A percentile compares a stretch with the other conserved stretches of the same genome.
phyloP scores from a whole-genome alignment of 1,140 invertebrate species.

The Paramacrobiotus metropolitanus region DNA sequence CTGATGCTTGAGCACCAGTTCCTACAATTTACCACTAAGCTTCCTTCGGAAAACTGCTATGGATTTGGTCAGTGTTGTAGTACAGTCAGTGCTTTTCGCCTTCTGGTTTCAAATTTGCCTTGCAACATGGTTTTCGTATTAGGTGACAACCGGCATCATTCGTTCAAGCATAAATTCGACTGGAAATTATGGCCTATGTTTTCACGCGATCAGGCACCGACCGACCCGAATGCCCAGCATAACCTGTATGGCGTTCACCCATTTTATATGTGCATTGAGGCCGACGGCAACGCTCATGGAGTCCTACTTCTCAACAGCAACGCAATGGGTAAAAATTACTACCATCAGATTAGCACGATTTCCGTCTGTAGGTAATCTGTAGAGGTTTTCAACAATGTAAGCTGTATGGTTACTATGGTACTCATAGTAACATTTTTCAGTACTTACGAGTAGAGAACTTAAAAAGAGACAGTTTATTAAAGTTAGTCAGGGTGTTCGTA shows the following conservation, averaged over 20 bases:
- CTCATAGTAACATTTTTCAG: no score
- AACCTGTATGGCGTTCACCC: slow-evolving; percentile 32
- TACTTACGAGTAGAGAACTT: no score
- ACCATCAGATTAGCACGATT: no score
- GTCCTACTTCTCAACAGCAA: slow-evolving; percentile 28
- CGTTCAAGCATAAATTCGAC: slow-evolving; percentile 17
- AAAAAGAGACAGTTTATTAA: no score
- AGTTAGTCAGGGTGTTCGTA: no score
- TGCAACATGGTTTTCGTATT: neutral
- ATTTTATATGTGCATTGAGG: slow-evolving; percentile 30
- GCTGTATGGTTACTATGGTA: no score
- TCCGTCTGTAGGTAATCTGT: no score
- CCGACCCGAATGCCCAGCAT: slow-evolving; percentile 15
- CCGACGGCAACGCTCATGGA: slow-evolving; percentile 26
- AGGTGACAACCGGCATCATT: slow-evolving; percentile 12
- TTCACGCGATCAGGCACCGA: slow-evolving; percentile 24
- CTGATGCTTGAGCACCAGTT: slow-evolving; percentile 29
- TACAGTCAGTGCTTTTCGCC: no score
- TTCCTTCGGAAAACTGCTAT: slow-evolving; percentile 26
- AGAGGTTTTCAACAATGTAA: no score
- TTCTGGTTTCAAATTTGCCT: no score
- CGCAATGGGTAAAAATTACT: slow-evolving; percentile 27
- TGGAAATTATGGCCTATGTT: slow-evolving; percentile 23
- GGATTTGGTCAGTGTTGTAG: slow-evolving; percentile 33
- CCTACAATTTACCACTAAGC: slow-evolving; percentile 26